phyloP scores from a whole-genome alignment of 2,888 invertebrate genomes.

The Pteria penguin region DNA sequence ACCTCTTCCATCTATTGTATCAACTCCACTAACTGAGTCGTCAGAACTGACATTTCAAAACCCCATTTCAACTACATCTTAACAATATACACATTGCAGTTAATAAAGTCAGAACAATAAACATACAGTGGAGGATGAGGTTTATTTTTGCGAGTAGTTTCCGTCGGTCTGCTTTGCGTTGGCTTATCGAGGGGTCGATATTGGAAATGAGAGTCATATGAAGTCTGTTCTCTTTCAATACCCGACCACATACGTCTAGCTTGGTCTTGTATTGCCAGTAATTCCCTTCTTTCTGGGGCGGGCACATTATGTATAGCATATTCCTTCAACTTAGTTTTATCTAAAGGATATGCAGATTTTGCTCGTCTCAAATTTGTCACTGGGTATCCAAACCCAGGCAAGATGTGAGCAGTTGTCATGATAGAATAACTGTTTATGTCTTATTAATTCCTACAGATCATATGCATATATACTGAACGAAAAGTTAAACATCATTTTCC shows the following conservation, averaged over 20 bases:
- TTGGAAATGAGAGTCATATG: conserved; percentile 65
- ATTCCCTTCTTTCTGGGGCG: conserved; percentile 49
- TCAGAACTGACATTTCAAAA: no score
- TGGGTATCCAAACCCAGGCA: conserved; percentile 73
- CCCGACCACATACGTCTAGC: conserved; percentile 67
- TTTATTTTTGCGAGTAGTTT: conserved; percentile 70
- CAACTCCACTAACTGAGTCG: no score
- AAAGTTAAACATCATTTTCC: no score
- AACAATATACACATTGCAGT: background rate
- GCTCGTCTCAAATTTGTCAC: conserved; percentile 64
- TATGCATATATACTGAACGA: no score
- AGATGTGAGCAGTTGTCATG: conserved; percentile 74
- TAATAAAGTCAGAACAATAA: background rate
- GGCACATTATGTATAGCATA: conserved; percentile 51
- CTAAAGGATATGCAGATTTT: conserved; percentile 65
- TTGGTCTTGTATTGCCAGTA: conserved; percentile 63
- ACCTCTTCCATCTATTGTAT: no score
- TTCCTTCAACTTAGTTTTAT: conserved; percentile 58
- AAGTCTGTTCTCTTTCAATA: conserved; percentile 58
- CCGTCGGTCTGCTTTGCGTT: conserved; percentile 62
- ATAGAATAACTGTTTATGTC: background rate
- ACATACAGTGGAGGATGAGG: conserved; percentile 76
- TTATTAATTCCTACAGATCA: no score
- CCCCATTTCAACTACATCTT: no score
- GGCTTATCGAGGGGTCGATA: conserved; percentile 56